phyloP scores from a whole-genome alignment of 2,888 invertebrate genomes.

The Nycteola revayana region DNA sequence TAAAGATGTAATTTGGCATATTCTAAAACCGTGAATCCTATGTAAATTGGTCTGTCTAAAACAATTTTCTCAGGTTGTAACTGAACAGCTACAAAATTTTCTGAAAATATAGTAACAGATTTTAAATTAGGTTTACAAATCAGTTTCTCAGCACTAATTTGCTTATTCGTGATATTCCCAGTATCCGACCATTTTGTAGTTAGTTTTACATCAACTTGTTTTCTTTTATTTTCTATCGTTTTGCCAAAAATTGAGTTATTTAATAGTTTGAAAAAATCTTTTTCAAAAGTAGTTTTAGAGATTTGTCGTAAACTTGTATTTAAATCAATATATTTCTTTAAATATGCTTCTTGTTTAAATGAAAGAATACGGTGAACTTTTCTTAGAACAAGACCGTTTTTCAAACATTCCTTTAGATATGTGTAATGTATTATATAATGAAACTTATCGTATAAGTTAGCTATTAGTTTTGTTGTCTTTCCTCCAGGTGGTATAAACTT shows the following conservation, averaged over 20 bases:
- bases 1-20: conserved; percentile 2
- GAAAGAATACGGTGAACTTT: conserved; percentile 36
- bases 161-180: not conserved
- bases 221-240: conserved; percentile 9
- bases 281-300: conserved; percentile 2
- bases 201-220: conserved; percentile 5
- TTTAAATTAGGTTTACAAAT: not conserved
- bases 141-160: conserved; percentile 1
- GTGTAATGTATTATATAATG: conserved; percentile 5
- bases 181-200: not conserved
- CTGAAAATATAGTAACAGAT: not conserved
- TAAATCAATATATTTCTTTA: conserved; percentile 30
- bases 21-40: conserved; percentile 4
- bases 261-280: conserved; percentile 8
- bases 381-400: conserved; percentile 5
- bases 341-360: conserved; percentile 37
- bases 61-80: not conserved
- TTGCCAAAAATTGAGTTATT: conserved; percentile 12
- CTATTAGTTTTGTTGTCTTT: not conserved
- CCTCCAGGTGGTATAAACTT: not conserved
- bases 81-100: conserved; percentile 3
- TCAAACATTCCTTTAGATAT: not conserved
- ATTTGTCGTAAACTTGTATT: not conserved
- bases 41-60: conserved; percentile 4
- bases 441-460: conserved; percentile 1